A percentile compares a stretch with the other conserved stretches of the same genome.
phyloP scores from a whole-genome alignment of 1,140 invertebrate genomes.

The Neodiprion fabricii region DNA sequence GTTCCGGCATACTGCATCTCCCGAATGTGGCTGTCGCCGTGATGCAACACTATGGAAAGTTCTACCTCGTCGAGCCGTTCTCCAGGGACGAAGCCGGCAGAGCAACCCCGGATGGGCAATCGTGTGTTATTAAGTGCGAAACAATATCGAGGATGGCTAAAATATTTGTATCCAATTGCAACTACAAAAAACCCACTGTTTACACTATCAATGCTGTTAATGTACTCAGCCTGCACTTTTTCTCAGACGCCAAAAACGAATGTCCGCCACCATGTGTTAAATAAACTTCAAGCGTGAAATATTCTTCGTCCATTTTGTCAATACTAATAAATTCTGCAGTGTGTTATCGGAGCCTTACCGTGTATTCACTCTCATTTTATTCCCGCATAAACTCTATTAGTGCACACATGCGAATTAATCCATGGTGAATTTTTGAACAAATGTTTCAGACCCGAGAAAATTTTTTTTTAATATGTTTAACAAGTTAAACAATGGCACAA shows the following conservation, averaged over 20 bases:
- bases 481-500: too few relatives aligned
- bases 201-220: conserved; percentile 50
- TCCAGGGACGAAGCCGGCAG: conserved; percentile 34
- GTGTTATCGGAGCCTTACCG: conserved; percentile 4
- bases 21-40: conserved; percentile 40
- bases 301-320: background rate
- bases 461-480: too few relatives aligned
- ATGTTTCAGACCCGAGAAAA: too few relatives aligned
- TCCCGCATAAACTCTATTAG: background rate
- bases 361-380: background rate
- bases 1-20: conserved; percentile 39
- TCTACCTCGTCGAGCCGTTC: conserved; percentile 48
- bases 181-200: conserved; percentile 38
- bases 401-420: background rate
- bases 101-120: conserved; percentile 32
- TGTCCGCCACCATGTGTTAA: conserved; percentile 31
- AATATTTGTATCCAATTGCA: conserved; percentile 41
- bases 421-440: too few relatives aligned
- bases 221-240: conserved; percentile 42
- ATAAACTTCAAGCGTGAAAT: conserved; percentile 10
- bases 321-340: conserved; percentile 1
- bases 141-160: conserved; percentile 39
- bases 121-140: conserved; percentile 45
- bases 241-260: conserved; percentile 33
- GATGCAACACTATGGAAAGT: conserved; percentile 48